Base-by-base conservation (phyloP, 2,888 invertebrate genomes). In the Drosophila suboccidentalis region DNA sequence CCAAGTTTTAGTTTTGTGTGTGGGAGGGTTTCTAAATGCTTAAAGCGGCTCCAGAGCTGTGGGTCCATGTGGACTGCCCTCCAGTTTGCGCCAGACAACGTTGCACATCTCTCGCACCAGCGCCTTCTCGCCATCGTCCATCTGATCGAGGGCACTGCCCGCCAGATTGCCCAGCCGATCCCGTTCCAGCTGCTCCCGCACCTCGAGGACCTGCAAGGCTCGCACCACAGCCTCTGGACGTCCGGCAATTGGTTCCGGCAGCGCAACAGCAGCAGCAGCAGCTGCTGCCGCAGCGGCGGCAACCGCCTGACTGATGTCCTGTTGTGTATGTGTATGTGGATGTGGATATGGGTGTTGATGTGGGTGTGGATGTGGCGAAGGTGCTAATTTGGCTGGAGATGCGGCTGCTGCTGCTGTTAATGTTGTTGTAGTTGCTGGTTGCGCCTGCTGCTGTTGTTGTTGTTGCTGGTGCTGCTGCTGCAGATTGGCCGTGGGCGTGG, bases 91-190 rank as follows among this genome's bases (percentile, higher is more conserved):
- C 97, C 97, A 97, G 44, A 97, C 97, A 54, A 97, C 97, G 93
- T 98, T 98, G 93, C 98, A 98, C 98, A 98, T 98, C 94, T 98
- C 98, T 86, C 98, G 94, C 53, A 98, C 97, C 61, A 98, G 94
- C 4, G 98, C 98, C 91, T 97, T 98, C 92, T 98, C 98, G 15
- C 97, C 97, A 83, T 97, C 96, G 89, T 97, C 96, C 94, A 95
- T 95, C 91, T 95, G 96, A 74, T 95, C 93, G 38, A 91, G 81
- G 11, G 91, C 88, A 70, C 87, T 91, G 36, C 92, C 91, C 15
- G 87, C 46, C 49, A 83, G 71, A 77, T 91, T 90, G n/a, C 91
- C 91, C 85, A 94, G 92, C 34, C 95, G 94, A 92, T 96, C 95
- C 78, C 96, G 94, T 92, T 97, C 97, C 75, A 98, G 94, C 89